phyloP scores from a whole-genome alignment of 1,140 invertebrate genomes.

The Geopemphigus sp. region DNA sequence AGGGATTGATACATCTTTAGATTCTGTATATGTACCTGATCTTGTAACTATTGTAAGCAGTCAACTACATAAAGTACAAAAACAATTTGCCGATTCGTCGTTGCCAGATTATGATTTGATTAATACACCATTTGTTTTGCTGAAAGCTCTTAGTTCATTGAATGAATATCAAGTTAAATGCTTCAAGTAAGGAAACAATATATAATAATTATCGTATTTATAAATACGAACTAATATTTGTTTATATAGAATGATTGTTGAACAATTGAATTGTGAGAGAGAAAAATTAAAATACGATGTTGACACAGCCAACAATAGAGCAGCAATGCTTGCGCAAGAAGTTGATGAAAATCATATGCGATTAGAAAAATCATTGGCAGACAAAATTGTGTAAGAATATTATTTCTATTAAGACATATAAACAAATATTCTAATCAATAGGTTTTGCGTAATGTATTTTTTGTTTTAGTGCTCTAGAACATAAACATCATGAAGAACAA shows the following conservation, averaged over 20 bases:
- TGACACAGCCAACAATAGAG: slow-evolving; percentile 75
- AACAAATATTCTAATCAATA: neutral
- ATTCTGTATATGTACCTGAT: slow-evolving; percentile 32
- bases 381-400: slow-evolving; percentile 59
- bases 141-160: slow-evolving; percentile 23
- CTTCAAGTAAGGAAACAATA: slow-evolving; percentile 22
- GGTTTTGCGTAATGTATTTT: neutral
- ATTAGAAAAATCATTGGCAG: slow-evolving; percentile 71
- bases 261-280: slow-evolving; percentile 68
- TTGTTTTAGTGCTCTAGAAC: slow-evolving; percentile 67
- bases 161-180: slow-evolving; percentile 46
- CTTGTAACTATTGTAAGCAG: slow-evolving; percentile 1
- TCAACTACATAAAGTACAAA: slow-evolving; percentile 25
- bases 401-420: neutral
- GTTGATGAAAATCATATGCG: slow-evolving; percentile 83
- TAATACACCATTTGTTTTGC: slow-evolving; percentile 15
- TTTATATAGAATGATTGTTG: slow-evolving; percentile 58
- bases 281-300: slow-evolving; percentile 76
- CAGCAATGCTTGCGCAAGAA: slow-evolving; percentile 77
- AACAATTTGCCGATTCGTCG: slow-evolving; percentile 35
- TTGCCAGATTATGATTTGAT: slow-evolving; percentile 20
- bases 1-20: slow-evolving; percentile 39
- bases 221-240: slow-evolving; percentile 11
- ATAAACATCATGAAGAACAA: slow-evolving; percentile 71
- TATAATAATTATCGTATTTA: neutral